Evolutionary conservation across 2,113 vertebrate genomes (phyloP).

Genomic region (Tangachromis dhanisi): DNA sequence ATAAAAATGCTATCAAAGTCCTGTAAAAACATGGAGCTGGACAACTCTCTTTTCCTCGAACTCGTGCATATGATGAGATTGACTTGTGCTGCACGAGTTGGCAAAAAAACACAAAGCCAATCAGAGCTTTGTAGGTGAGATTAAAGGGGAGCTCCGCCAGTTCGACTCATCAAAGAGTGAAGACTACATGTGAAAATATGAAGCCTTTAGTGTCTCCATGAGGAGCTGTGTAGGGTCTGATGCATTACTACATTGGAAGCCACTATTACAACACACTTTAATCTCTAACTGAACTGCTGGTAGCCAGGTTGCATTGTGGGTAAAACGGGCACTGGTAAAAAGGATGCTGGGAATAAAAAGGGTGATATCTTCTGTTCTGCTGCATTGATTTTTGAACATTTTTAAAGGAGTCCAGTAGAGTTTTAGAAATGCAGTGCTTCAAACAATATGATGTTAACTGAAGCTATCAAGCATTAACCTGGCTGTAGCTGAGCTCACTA

Average conservation of each 20-base stretch:
- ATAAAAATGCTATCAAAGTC: slow-evolving; percentile 3
- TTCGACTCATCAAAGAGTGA: not conserved
- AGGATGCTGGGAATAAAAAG: not conserved
- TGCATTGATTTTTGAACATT: not conserved
- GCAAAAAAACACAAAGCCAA: not conserved
- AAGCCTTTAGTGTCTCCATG: not conserved
- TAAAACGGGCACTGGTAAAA: not conserved
- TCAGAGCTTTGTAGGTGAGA: not conserved
- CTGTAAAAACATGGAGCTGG: not conserved
- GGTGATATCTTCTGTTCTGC: not conserved
- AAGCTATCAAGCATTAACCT: not conserved
- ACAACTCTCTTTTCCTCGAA: not conserved
- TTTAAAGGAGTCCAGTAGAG: not conserved
- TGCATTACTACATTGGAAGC: not conserved
- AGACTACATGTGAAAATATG: not conserved
- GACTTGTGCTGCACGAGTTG: not conserved
- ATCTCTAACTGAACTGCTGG: not conserved
- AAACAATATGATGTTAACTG: not conserved
- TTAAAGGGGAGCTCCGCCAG: not conserved
- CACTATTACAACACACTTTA: not conserved
- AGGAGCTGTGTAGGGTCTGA: not conserved
- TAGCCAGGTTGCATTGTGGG: not conserved
- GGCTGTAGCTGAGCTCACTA: not conserved
- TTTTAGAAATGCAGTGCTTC: not conserved
- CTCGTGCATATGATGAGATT: not conserved